Conservation (phyloP, 2,888 invertebrate genomes). For the Tricholauxania praeusta region DNA sequence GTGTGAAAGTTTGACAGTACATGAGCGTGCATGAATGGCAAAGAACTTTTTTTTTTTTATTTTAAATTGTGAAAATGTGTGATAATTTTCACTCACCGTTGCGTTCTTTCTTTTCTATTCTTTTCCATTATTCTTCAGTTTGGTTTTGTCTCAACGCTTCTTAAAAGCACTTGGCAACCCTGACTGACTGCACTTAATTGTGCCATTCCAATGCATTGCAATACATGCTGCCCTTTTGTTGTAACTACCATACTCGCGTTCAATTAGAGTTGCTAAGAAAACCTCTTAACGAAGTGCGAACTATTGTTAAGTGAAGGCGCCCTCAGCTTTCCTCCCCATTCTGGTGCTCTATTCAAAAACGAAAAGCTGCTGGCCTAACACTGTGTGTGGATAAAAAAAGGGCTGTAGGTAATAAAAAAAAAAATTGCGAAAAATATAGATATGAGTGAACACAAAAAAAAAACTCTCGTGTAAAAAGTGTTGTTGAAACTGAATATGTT, state of each 20-base stretch:
- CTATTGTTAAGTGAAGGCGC: constrained; percentile 41
- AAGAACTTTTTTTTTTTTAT: constrained; percentile 35
- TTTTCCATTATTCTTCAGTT: constrained; percentile 10
- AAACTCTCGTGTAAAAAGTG: too few relatives aligned
- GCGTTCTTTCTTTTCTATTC: constrained; percentile 42
- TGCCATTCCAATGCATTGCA: too few relatives aligned
- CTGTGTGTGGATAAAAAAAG: not conserved
- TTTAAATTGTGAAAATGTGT: constrained; percentile 55
- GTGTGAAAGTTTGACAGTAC: constrained; percentile 9
- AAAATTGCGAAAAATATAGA: not conserved
- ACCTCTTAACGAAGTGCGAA: constrained; percentile 50
- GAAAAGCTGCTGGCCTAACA: not conserved
- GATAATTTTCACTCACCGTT: constrained; percentile 53
- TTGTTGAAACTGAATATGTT: too few relatives aligned
- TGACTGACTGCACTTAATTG: not conserved
- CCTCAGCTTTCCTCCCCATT: constrained; percentile 9
- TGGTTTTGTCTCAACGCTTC: not conserved
- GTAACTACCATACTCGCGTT: constrained; percentile 33
- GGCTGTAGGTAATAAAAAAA: not conserved
- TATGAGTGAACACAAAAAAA: too few relatives aligned
- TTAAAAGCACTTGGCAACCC: constrained; percentile 14
- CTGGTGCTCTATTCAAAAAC: not conserved
- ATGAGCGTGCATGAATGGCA: constrained; percentile 40
- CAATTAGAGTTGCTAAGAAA: constrained; percentile 49
- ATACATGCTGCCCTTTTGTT: not conserved